Base-by-base conservation (phyloP, 2,888 invertebrate species). In the Tetropium fuscum region DNA sequence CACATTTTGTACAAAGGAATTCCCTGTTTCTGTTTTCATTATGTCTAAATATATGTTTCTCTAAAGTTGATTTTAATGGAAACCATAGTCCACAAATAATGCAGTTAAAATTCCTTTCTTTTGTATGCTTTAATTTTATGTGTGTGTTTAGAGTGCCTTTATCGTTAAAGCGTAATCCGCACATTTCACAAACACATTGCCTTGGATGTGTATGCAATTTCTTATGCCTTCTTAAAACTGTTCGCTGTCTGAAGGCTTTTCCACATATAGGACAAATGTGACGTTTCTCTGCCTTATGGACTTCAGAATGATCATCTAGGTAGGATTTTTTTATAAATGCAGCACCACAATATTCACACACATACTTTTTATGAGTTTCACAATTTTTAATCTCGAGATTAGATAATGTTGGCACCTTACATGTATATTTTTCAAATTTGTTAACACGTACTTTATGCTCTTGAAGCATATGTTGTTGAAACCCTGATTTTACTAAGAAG, bases 101-200 rank as follows among this genome's bases (percentile, higher is more conserved):
- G 54, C 75, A 75, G 43, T 59, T 57, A 49, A 69, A 74, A 8
- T 74, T 70, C 0, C 72, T 60, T 4, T 66, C 64, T 49, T 68
- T 67, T 36, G 67, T 55, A 51, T 75, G 75, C 3, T 71, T 53
- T 13, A 75, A 44, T 11, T 66, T 58, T 4, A 61, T 64, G 41
- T 75, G 75, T 0, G 71, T 73, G 49, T 69, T 74, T 27, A 75
- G 54, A 15, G 73, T 73, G 8, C 68, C 66, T 16, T 56, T 66
- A 48, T 68, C 71, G 7, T 71, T 75, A 47, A 74, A 74, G 11
- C 64, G 66, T 41, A 68, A 58, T 3, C 75, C 75, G 38, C 75
- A 75, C 3, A 64, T 44, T 51, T 74, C 74, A 32, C 75, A 75
- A 19, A 73, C 63, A 19, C 66, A 68, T 40, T 69, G 55, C 34